Base-by-base conservation (phyloP, 1,140 invertebrate species). In the Pseudobourletiella spinata region DNA sequence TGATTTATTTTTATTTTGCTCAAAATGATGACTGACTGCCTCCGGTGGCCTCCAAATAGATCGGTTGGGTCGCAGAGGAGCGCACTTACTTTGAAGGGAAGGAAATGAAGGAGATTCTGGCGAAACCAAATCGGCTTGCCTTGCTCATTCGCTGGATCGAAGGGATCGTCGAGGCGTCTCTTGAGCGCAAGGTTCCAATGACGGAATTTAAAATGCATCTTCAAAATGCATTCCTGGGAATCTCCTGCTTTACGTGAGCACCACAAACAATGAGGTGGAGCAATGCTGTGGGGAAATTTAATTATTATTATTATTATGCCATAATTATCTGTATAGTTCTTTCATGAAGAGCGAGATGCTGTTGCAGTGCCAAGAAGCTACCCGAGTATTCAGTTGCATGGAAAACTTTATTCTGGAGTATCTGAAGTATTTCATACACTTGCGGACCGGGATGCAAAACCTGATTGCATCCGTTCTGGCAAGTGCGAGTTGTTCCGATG, bases 331-430 rank as follows among this genome's bases (percentile, higher is more conserved):
- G 8, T 39, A n/a, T n/a, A 39, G 32, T 8, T 39, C 32, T n/a
- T 39, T 39, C n/a, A 39, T 39, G 8, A 39, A 39, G 32, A 39
- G 32, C n/a, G 32, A 39, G n/a, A 11, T 39, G 32, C n/a, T 39
- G 8, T 39, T 39, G 32, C n/a, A 11, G 32, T 39, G 20, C 24
- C 14, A 26, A 51, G 48, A 51, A 3, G 28, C 22, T 26, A 18
- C 28, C 14, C 22, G n/a, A 26, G 22, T 8, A 25, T 51, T 51
- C 22, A 51, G 6, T 8, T 51, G 48, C 28, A 26, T 51, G 48
- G 48, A 51, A 26, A 51, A 26, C 16, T 51, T 51, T 26, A 3
- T 51, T n/a, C 24, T 51, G 25, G 48, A 51, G 48, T 51, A 51
- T 51, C 24, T 51, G 28, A 51, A 51, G n/a, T 22, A 51, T 26